A percentile compares a stretch with the other conserved stretches of the same genome.
Evolutionary conservation across 2,113 vertebrate genomes (phyloP).

Genomic region (Epinephelus lanceolatus): DNA sequence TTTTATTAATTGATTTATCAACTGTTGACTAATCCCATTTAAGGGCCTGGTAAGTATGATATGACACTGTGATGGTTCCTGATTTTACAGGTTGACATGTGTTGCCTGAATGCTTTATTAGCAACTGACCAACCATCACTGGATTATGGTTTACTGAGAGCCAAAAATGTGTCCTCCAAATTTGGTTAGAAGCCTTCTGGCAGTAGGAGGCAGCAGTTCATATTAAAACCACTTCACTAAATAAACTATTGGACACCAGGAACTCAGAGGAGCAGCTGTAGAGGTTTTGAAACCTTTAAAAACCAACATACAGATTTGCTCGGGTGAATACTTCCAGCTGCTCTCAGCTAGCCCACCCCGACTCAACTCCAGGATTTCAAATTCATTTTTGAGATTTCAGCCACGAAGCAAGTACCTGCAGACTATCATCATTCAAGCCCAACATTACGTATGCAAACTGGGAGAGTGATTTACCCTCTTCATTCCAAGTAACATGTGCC

Average conservation of each 20-base stretch:
- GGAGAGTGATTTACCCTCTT: slow-evolving; percentile 47
- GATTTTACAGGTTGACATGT: background rate
- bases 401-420: slow-evolving; percentile 42
- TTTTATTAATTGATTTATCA: background rate
- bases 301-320: slow-evolving; percentile 14
- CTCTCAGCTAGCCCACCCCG: slow-evolving; percentile 6
- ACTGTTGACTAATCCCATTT: background rate
- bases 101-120: background rate
- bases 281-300: background rate
- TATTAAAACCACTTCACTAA: background rate
- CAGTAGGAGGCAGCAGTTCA: slow-evolving; percentile 10
- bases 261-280: slow-evolving; percentile 7
- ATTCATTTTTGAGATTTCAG: slow-evolving; percentile 39
- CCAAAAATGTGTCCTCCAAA: background rate
- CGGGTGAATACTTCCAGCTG: background rate
- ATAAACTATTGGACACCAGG: background rate
- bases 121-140: background rate
- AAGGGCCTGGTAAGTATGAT: background rate
- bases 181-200: slow-evolving; percentile 1
- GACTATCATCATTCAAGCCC: slow-evolving; percentile 31
- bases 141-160: background rate
- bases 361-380: slow-evolving; percentile 8
- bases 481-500: slow-evolving; percentile 62
- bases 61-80: background rate
- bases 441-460: slow-evolving; percentile 53